Conservation (phyloP, 2,797 vertebrate genomes). For the Tachyglossus aculeatus region DNA sequence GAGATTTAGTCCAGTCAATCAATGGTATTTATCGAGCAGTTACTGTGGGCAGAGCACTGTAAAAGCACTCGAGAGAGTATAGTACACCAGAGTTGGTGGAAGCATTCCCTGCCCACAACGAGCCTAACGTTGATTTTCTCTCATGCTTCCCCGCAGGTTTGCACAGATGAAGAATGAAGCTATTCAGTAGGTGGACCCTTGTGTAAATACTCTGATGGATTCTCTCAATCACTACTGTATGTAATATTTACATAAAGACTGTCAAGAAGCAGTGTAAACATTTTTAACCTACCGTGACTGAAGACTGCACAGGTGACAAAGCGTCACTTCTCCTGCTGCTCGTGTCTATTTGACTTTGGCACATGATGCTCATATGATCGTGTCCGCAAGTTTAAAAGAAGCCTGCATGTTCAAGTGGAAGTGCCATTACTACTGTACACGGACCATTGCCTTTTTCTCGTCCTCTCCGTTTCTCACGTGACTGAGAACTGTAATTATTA, state of each 20-base stretch:
- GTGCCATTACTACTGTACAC: slow-evolving; percentile 83
- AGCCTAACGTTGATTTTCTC: too few species aligned
- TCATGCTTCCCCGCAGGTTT: slow-evolving; percentile 82
- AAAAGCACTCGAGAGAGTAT: too few species aligned
- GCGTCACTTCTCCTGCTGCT: slow-evolving; percentile 84
- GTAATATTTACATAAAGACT: slow-evolving; percentile 84
- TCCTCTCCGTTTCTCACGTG: slow-evolving; percentile 59
- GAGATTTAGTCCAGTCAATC: too few species aligned
- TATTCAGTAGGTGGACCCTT: slow-evolving; percentile 33
- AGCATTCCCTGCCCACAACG: too few species aligned
- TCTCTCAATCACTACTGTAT: slow-evolving; percentile 90
- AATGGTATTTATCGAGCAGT: too few species aligned
- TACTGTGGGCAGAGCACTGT: too few species aligned
- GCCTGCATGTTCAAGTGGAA: slow-evolving; percentile 83
- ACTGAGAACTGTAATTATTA: slow-evolving; percentile 71
- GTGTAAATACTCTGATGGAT: slow-evolving; percentile 57
- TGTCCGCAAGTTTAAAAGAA: slow-evolving; percentile 87
- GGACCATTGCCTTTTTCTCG: slow-evolving; percentile 70
- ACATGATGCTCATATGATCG: slow-evolving; percentile 80
- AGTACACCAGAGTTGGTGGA: too few species aligned
- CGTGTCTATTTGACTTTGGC: slow-evolving; percentile 75
- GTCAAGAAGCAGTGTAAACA: slow-evolving; percentile 56
- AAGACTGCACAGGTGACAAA: slow-evolving; percentile 73
- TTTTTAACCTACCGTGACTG: slow-evolving; percentile 38
- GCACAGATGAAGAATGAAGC: slow-evolving; percentile 97